Evolutionary conservation across 1,140 invertebrate genomes (phyloP), one percentile per base, ranked within the genome.

Genomic region (Lepidostoma basale): DNA sequence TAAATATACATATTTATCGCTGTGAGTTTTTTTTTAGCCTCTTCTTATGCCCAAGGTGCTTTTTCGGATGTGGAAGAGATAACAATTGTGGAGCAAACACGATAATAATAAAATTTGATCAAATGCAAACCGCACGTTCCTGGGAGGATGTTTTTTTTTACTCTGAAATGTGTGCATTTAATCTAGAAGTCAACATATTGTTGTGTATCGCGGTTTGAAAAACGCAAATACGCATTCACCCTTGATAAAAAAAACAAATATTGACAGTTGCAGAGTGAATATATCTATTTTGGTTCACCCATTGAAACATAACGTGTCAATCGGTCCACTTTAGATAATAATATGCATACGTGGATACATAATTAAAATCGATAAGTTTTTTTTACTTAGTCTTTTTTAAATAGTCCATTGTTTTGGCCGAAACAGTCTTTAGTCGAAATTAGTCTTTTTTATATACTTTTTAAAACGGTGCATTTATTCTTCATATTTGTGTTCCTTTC

Each of bases 121-220:
- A 33, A 62, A 62, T 42, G 23, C 23, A 44, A 47, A 64, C 62
- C 45, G 30, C 62, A 52, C 23, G 12, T 39, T 64, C 62, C 45
- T 22, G 30, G 44, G 42, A 40, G 60, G 40, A 49, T 49, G 60
- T 47, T 62, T 62, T 47, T 45, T n/a, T n/a, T n/a, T n/a, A n/a
- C n/a, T n/a, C 42, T 30, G 28, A 18, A 4, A 30, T 45, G 42
- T 44, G 59, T 44, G 25, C 23, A 42, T 59, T 59, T 62, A 62
- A 62, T 47, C 42, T 62, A 2, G 30, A 60, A 33, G 44, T 33
- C 25, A 62, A 62, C 47, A 62, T 59, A 58, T 36, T 62, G n/a
- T n/a, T n/a, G 33, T 62, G 60, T 62, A 62, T 62, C 60, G 60
- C 42, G 60, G 60, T 47, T 62, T 30, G 14, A 9, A 44, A 62